phyloP scores from a whole-genome alignment of 1,140 invertebrate species.

The Planococcus citri region DNA sequence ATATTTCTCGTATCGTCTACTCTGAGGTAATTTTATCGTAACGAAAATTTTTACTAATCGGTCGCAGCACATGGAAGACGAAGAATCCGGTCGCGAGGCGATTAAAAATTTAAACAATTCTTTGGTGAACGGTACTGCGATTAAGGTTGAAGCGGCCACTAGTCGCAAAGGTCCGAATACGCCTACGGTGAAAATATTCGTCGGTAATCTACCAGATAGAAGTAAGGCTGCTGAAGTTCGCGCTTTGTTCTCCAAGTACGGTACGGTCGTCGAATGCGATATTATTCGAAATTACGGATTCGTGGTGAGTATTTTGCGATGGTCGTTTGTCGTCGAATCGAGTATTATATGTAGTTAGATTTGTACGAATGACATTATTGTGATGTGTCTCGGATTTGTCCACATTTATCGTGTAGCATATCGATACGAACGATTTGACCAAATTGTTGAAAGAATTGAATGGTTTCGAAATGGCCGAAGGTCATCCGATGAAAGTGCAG shows the following conservation, averaged over 20 bases:
- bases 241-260: slow-evolving; percentile 73
- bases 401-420: slow-evolving; percentile 39
- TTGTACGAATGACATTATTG: no score
- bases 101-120: slow-evolving; percentile 84
- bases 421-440: slow-evolving; percentile 68
- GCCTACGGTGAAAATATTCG: slow-evolving; percentile 78
- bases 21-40: no score
- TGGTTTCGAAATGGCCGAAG: slow-evolving; percentile 61
- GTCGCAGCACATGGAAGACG: slow-evolving; percentile 92
- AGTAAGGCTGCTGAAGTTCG: slow-evolving; percentile 75
- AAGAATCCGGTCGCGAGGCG: slow-evolving; percentile 76
- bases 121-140: slow-evolving; percentile 70
- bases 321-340: slow-evolving; percentile 11
- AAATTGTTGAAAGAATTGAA: slow-evolving; percentile 75
- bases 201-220: slow-evolving; percentile 77
- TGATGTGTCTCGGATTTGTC: no score
- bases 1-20: no score
- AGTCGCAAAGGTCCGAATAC: slow-evolving; percentile 70
- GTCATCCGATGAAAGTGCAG: slow-evolving; percentile 78
- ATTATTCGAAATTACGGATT: slow-evolving; percentile 85
- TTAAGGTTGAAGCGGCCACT: slow-evolving; percentile 83
- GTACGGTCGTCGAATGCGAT: slow-evolving; percentile 79
- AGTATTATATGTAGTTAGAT: no score
- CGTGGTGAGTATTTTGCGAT: slow-evolving; percentile 46
- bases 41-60: background rate